A percentile compares a stretch with the other conserved stretches of the same genome.
Evolutionary conservation across 2,797 vertebrate genomes (phyloP).

Genomic region (Gephyroberyx darwinii): DNA sequence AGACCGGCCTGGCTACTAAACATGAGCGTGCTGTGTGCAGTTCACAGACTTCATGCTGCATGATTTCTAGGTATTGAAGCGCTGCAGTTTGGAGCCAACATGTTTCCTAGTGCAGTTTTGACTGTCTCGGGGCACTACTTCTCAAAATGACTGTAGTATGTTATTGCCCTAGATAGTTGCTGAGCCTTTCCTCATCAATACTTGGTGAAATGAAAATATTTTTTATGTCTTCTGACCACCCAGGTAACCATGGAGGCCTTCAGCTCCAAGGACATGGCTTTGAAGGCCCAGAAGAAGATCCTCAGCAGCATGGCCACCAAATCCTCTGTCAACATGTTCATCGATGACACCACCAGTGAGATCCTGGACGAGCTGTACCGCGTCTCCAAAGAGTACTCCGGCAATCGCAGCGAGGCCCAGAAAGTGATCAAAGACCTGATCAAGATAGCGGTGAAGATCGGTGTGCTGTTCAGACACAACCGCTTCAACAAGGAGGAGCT

Average conservation of each 20-base stretch:
- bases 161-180: too few species aligned
- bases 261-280: conserved; percentile 88
- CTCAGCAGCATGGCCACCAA: conserved; percentile 90
- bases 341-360: conserved; percentile 90
- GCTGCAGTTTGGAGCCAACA: background rate
- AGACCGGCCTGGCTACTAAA: too few species aligned
- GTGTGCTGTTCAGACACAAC: conserved; percentile 86
- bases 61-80: background rate
- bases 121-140: background rate
- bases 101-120: background rate
- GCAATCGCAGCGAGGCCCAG: conserved; percentile 85
- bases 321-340: conserved; percentile 88
- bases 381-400: conserved; percentile 87
- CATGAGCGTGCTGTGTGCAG: too few species aligned
- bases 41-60: background rate
- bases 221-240: conserved; percentile 1
- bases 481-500: conserved; percentile 85
- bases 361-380: conserved; percentile 93
- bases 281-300: conserved; percentile 91
- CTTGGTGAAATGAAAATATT: background rate
- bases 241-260: conserved; percentile 86
- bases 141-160: background rate
- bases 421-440: conserved; percentile 91
- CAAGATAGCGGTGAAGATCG: conserved; percentile 91
- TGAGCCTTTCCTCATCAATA: background rate